phyloP scores from a whole-genome alignment of 2,113 vertebrate species.

The Ailurus styani region DNA sequence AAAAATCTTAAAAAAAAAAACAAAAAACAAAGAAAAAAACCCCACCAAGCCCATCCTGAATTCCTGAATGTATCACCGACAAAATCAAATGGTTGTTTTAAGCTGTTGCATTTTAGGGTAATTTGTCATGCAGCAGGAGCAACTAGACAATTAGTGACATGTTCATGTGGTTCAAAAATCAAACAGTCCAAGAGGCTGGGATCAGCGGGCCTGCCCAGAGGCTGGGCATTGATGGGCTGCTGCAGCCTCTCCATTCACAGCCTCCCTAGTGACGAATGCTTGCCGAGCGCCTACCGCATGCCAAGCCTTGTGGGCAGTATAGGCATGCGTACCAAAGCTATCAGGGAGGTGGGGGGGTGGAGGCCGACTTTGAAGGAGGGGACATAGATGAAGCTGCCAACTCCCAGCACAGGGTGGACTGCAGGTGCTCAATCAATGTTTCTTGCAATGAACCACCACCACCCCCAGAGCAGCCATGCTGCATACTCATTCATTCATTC shows the following conservation, averaged over 20 bases:
- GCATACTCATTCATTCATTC: neutral
- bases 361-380: neutral
- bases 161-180: neutral
- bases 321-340: neutral
- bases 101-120: neutral
- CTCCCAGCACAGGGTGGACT: neutral
- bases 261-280: neutral
- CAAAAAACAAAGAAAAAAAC: neutral
- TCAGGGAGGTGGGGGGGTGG: neutral
- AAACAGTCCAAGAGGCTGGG: neutral
- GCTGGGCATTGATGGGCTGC: neutral
- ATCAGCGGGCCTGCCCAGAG: neutral
- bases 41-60: neutral
- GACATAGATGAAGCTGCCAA: rapidly evolving
- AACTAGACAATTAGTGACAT: neutral
- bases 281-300: neutral
- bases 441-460: neutral
- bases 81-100: neutral
- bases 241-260: neutral
- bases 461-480: neutral
- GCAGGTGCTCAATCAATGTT: too few relatives aligned
- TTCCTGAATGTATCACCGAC: neutral
- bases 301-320: rapidly evolving
- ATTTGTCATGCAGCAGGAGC: neutral
- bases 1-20: too few relatives aligned